These are phyloP conservation scores for Potamilus streckersoni DNA, from an alignment of 1,140 invertebrate genomes.

Conservation along the genomic window DNA sequence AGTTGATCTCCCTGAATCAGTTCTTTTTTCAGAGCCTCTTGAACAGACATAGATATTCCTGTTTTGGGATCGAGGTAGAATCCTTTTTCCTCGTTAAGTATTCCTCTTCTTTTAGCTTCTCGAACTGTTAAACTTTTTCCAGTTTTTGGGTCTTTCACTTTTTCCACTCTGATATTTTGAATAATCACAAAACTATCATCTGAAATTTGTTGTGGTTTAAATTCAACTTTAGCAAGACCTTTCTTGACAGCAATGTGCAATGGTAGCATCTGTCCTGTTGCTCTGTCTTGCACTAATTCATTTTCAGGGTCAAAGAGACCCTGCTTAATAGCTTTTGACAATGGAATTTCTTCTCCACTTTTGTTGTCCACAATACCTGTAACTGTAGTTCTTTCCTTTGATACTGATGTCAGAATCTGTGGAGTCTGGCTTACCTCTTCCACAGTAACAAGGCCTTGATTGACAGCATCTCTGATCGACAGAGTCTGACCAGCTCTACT, in stretches of 20 bases:
- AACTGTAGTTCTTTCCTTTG: slow-evolving; percentile 82
- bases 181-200: slow-evolving; percentile 43
- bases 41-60: slow-evolving; percentile 75
- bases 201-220: slow-evolving; percentile 59
- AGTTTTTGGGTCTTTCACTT: slow-evolving; percentile 75
- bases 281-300: slow-evolving; percentile 57
- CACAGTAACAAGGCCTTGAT: slow-evolving; percentile 41
- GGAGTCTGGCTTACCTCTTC: slow-evolving; percentile 68
- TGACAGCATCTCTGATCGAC: slow-evolving; percentile 84
- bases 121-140: slow-evolving; percentile 78
- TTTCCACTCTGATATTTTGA: slow-evolving; percentile 43
- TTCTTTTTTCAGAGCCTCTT: slow-evolving; percentile 81
- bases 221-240: slow-evolving; percentile 53
- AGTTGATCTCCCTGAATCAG: slow-evolving; percentile 82
- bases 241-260: slow-evolving; percentile 77
- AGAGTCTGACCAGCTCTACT: slow-evolving; percentile 82
- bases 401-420: slow-evolving; percentile 81
- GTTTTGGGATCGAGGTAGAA: slow-evolving; percentile 77
- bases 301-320: slow-evolving; percentile 68
- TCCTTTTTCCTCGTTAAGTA: slow-evolving; percentile 67
- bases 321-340: slow-evolving; percentile 86
- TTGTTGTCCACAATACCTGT: slow-evolving; percentile 55
- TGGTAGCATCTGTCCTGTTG: slow-evolving; percentile 55
- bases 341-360: slow-evolving; percentile 77
- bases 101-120: slow-evolving; percentile 57